Evolutionary conservation across 2,888 invertebrate species (phyloP).

Genomic region (Drosophila robusta): DNA sequence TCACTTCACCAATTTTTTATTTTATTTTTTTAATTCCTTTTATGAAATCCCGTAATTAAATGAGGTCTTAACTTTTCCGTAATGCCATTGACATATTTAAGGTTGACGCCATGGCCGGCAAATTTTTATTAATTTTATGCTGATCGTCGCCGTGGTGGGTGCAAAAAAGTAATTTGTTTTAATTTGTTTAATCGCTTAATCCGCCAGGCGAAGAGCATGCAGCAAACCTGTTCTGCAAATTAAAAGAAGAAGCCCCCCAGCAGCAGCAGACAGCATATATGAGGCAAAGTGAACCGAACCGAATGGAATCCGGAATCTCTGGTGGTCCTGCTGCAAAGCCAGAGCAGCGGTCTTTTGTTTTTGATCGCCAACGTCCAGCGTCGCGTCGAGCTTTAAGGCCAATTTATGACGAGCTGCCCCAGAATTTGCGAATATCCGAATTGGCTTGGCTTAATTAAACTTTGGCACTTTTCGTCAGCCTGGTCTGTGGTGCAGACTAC

Average conservation of each 20-base stretch:
- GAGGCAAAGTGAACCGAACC: conserved; percentile 18
- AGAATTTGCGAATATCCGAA: conserved; percentile 37
- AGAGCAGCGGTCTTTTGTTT: conserved; percentile 72
- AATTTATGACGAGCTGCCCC: conserved; percentile 68
- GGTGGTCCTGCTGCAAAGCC: conserved; percentile 70
- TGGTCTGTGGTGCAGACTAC: conserved; percentile 20
- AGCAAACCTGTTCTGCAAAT: conserved; percentile 61
- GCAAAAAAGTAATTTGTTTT: conserved; percentile 82
- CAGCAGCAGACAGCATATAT: conserved; percentile 18
- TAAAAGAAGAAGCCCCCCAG: conserved; percentile 48
- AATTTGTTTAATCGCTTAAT: conserved; percentile 83
- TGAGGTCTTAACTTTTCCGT: conserved; percentile 29
- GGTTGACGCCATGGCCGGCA: conserved; percentile 58
- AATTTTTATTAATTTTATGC: conserved; percentile 79
- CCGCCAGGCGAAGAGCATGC: conserved; percentile 48
- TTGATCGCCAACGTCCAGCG: conserved; percentile 56
- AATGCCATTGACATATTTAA: conserved; percentile 59
- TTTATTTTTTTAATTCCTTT: neutral
- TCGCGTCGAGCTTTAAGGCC: conserved; percentile 55
- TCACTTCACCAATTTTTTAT: too few species aligned
- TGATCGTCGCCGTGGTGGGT: conserved; percentile 69
- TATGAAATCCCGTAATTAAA: conserved; percentile 24
- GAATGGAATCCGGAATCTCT: conserved; percentile 48
- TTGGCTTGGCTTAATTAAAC: conserved; percentile 69
- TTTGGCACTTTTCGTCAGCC: conserved; percentile 73